These are phyloP conservation scores for Plebejus melissa DNA, from an alignment of 2,888 invertebrate species.

Conservation along the genomic window DNA sequence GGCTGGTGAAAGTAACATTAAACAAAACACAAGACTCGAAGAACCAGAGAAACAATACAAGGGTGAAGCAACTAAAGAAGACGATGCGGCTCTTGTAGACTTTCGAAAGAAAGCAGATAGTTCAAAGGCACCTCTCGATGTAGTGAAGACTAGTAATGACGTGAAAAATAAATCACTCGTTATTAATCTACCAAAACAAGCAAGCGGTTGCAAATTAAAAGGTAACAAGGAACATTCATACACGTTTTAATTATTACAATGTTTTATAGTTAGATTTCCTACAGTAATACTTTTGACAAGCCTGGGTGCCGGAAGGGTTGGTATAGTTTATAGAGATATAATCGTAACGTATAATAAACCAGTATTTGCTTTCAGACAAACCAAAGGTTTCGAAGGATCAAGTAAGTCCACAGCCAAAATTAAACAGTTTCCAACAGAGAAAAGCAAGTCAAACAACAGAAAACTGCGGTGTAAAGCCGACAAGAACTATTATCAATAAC, in stretches of 20 bases:
- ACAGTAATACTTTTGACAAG: not conserved
- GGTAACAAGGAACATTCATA: not conserved
- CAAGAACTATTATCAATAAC: not conserved
- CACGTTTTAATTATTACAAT: too few species aligned
- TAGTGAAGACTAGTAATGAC: not conserved
- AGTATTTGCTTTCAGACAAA: not conserved
- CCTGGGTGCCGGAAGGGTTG: too few species aligned
- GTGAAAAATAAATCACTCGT: conserved; percentile 20
- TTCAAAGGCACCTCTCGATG: not conserved
- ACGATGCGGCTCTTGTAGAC: not conserved
- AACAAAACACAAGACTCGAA: not conserved
- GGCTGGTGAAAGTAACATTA: not conserved
- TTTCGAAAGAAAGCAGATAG: not conserved
- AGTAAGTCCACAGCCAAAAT: not conserved
- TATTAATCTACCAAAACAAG: conserved; percentile 8
- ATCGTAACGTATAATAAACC: not conserved
- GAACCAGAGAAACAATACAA: not conserved
- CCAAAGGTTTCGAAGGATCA: not conserved
- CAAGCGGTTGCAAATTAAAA: not conserved
- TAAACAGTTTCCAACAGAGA: not conserved
- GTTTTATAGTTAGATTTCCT: too few species aligned
- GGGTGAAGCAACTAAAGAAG: not conserved
- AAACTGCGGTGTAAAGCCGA: not conserved
- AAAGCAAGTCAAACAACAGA: not conserved
- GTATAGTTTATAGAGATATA: too few species aligned